A percentile compares a stretch with the other conserved stretches of the same genome.
These are phyloP conservation scores for Drosophila birchii DNA, from an alignment of 2,888 invertebrate species.

Conservation along the genomic window DNA sequence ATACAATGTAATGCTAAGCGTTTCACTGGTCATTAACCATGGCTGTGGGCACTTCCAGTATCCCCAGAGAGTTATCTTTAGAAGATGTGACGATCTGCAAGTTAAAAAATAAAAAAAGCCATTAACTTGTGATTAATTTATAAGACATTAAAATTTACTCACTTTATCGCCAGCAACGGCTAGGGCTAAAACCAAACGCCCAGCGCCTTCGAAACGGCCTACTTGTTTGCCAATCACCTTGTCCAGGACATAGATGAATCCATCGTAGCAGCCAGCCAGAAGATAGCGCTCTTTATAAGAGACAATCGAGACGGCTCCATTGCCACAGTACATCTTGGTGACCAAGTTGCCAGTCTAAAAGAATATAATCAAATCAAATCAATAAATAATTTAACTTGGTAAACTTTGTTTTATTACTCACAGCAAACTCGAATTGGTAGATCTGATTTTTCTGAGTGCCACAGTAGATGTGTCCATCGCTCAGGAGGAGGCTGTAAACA, in stretches of 20 bases:
- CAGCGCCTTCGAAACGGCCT: slow-evolving; percentile 89
- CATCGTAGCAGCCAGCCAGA: slow-evolving; percentile 91
- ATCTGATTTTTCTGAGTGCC: slow-evolving; percentile 91
- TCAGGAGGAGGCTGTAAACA: slow-evolving; percentile 89
- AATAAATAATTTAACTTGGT: neutral
- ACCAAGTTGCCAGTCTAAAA: slow-evolving; percentile 88
- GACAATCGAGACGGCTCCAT: slow-evolving; percentile 90
- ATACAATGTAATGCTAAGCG: neutral
- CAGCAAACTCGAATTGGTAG: slow-evolving; percentile 90
- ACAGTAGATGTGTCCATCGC: slow-evolving; percentile 90
- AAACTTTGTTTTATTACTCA: slow-evolving; percentile 84
- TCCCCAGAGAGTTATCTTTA: slow-evolving; percentile 88
- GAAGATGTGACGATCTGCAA: slow-evolving; percentile 88
- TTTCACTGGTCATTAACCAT: slow-evolving; percentile 38
- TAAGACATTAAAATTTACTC: neutral
- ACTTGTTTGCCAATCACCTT: slow-evolving; percentile 85
- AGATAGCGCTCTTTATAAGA: slow-evolving; percentile 87
- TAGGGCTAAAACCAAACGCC: slow-evolving; percentile 90
- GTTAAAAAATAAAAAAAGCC: neutral
- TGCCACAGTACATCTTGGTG: slow-evolving; percentile 87
- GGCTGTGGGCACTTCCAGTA: slow-evolving; percentile 87
- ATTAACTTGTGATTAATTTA: neutral
- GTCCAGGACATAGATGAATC: slow-evolving; percentile 90
- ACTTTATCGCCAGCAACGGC: slow-evolving; percentile 89
- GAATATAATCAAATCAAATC: neutral